These are phyloP conservation scores for Drosophila tripunctata DNA, from an alignment of 2,888 invertebrate species.

Conservation along the genomic window DNA sequence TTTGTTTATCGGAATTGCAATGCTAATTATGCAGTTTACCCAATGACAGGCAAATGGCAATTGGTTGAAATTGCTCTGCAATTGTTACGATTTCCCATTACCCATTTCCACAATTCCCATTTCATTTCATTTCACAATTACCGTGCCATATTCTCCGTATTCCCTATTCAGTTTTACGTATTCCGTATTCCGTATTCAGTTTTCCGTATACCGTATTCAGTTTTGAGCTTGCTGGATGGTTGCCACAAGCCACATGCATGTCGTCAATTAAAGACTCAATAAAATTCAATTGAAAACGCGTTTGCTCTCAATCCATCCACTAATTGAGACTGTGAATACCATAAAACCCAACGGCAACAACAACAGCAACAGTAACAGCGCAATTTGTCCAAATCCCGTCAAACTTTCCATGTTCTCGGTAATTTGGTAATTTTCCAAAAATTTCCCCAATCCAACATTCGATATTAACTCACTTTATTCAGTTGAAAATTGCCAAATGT, in stretches of 20 bases:
- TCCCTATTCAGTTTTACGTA: not conserved
- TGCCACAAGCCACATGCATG: conserved; percentile 48
- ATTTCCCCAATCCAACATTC: conserved; percentile 6
- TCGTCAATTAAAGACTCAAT: conserved; percentile 75
- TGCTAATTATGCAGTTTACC: conserved; percentile 63
- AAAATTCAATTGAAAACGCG: conserved; percentile 65
- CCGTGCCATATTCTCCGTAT: not conserved
- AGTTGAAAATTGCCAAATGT: conserved; percentile 10
- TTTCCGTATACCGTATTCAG: not conserved
- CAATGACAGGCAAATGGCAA: conserved; percentile 45
- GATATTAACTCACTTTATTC: conserved; percentile 5
- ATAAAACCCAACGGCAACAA: conserved; percentile 28
- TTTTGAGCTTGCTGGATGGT: not conserved
- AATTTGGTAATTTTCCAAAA: not conserved
- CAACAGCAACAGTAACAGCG: not conserved
- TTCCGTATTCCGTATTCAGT: not conserved
- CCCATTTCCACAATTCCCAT: conserved; percentile 7
- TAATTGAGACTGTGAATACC: conserved; percentile 37
- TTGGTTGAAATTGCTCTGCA: conserved; percentile 50
- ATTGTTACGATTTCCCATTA: conserved; percentile 62
- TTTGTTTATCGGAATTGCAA: conserved; percentile 60
- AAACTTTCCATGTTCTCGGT: conserved; percentile 7
- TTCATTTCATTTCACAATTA: too few species aligned
- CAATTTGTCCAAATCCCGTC: conserved; percentile 18
- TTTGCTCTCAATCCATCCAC: conserved; percentile 17